These are phyloP conservation scores for Pararge aegeria DNA, from an alignment of 1,140 invertebrate species.

Conservation along the genomic window DNA sequence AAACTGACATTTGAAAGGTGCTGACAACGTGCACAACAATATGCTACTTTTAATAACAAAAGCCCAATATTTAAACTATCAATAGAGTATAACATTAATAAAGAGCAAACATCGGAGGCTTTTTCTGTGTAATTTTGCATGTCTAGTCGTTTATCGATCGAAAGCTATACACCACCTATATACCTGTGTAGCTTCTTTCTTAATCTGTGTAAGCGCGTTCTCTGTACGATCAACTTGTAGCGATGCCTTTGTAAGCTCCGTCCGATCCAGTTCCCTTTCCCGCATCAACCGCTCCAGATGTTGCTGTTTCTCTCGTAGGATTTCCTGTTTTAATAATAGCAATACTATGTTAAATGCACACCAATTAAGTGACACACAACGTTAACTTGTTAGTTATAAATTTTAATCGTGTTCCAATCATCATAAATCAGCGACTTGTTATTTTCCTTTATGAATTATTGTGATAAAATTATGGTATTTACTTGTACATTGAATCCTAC, in stretches of 20 bases:
- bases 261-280: conserved; percentile 93
- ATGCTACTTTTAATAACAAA: no score
- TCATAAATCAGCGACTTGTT: not conserved
- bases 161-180: not conserved
- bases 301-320: conserved; percentile 94
- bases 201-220: conserved; percentile 55
- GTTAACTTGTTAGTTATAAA: not conserved
- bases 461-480: not conserved
- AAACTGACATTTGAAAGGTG: no score
- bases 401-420: conserved; percentile 29
- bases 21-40: no score
- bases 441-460: not conserved
- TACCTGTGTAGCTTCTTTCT: conserved; percentile 70
- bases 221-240: conserved; percentile 72
- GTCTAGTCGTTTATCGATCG: no score
- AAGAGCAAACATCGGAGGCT: no score
- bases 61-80: no score
- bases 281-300: conserved; percentile 94
- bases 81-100: no score
- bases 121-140: no score
- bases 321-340: conserved; percentile 83
- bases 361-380: not conserved
- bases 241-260: conserved; percentile 84
- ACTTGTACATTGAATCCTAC: not conserved
- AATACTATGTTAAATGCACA: conserved; percentile 1